Conservation (phyloP, 2,888 invertebrate genomes). For the Cistogaster globosa region DNA sequence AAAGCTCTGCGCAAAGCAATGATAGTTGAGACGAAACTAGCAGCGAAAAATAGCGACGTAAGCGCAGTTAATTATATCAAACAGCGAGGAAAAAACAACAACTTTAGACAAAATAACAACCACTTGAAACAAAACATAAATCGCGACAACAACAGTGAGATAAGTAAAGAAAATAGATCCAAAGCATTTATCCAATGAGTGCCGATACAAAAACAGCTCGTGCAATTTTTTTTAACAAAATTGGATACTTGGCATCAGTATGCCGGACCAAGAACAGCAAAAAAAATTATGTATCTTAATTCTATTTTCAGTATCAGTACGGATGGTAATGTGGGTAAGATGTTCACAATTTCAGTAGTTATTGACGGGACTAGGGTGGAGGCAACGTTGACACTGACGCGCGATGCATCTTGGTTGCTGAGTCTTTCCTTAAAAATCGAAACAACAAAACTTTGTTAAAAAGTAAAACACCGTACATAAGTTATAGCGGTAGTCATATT, state of each 20-base stretch:
- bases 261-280: constrained; percentile 33
- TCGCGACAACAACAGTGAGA: background rate
- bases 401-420: constrained; percentile 17
- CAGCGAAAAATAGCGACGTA: constrained; percentile 21
- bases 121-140: no score
- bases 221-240: constrained; percentile 53
- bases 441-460: constrained; percentile 20
- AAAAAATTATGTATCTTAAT: constrained; percentile 33
- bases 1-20: constrained; percentile 40
- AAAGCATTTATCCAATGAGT: constrained; percentile 54
- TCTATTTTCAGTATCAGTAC: no score
- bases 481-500: constrained; percentile 14
- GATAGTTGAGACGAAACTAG: constrained; percentile 48
- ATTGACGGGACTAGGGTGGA: no score
- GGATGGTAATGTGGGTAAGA: no score
- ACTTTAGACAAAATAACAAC: constrained; percentile 14
- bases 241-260: constrained; percentile 25
- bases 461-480: constrained; percentile 8
- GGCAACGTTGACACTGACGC: constrained; percentile 29
- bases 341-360: no score
- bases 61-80: constrained; percentile 25
- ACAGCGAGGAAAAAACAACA: constrained; percentile 14
- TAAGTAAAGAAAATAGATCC: constrained; percentile 34
- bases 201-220: constrained; percentile 50
- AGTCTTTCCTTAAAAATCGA: constrained; percentile 9